Base-by-base conservation (phyloP, 2,888 invertebrate genomes). In the Drosophila kokeensis region DNA sequence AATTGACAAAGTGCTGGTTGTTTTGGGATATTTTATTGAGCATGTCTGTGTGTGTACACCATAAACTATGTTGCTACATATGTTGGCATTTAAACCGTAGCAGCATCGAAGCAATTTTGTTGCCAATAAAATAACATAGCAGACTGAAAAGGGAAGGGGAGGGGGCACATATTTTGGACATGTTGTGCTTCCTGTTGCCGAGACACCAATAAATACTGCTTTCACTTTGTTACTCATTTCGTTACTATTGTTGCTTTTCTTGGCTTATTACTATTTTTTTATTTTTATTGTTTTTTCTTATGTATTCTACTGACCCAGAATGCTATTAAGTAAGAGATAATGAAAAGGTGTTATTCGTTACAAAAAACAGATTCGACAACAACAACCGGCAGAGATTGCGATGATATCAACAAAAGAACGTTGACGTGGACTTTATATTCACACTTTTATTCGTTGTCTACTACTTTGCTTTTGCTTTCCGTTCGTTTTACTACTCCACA, bases 251-350 rank as follows among this genome's bases (percentile, higher is more conserved):
- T 55, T 50, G 21, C 21, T 7, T 15, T 18, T 27, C n/a, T 57
- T 36, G n/a, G 13, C 6, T 38, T 42, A n/a, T 40, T 38, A 38
- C n/a, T 27, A 7, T 40, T 59, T 29, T 6, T 32, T 29, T 11
- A 0, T 5, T 42, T 11, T 18, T 50, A 4, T 53, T 24, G 1
- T 50, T 48, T 49, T 38, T 57, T 45, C 55, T 67, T 61, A 58
- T 75, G 50, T 67, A 83, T 88, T 81, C 84, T 55, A 83, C 73
- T 89, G 89, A 89, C 83, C 89, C 58, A 89, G 72, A 87, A 83
- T 70, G 60, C 10, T 65, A 57, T 69, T 65, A 62, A 80, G 62
- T 66, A 79, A 83, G 62, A 52, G 42, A 57, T 45, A 62, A 58
- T 54, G 53, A 58, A 36, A 53, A 54, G 50, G 52, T 60, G 48